Conservation (phyloP, 2,113 vertebrate genomes). For the Laterallus jamaicensis region DNA sequence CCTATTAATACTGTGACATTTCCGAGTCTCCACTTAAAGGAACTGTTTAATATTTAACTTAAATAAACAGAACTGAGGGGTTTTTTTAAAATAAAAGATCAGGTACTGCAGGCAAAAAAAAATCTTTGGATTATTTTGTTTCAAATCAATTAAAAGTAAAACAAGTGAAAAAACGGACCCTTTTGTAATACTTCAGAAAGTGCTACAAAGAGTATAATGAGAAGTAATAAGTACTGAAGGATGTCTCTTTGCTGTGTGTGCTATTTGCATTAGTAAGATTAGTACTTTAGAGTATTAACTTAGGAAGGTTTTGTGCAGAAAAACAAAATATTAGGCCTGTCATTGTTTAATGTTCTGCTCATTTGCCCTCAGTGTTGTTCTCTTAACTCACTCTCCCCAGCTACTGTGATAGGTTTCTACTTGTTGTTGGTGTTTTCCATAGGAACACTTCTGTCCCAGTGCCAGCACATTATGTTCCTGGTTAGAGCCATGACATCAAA, state of each 20-base stretch:
- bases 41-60: conserved; percentile 63
- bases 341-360: neutral
- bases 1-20: neutral
- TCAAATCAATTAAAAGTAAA: neutral
- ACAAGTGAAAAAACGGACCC: neutral
- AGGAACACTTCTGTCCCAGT: conserved; percentile 32
- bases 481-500: conserved; percentile 76
- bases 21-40: neutral
- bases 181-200: neutral
- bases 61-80: neutral
- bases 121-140: neutral
- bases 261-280: neutral
- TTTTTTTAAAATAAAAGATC: neutral
- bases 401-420: conserved; percentile 11
- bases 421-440: conserved; percentile 33
- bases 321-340: neutral
- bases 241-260: neutral
- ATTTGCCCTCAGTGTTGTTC: neutral
- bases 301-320: neutral
- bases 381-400: neutral
- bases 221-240: neutral
- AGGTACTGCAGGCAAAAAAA: neutral
- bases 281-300: neutral
- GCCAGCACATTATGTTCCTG: conserved; percentile 83
- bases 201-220: neutral